Percentiles rank a stretch among this genome's conserved stretches.
Conservation (phyloP, 2,888 invertebrate genomes). For the Polyploca ridens region DNA sequence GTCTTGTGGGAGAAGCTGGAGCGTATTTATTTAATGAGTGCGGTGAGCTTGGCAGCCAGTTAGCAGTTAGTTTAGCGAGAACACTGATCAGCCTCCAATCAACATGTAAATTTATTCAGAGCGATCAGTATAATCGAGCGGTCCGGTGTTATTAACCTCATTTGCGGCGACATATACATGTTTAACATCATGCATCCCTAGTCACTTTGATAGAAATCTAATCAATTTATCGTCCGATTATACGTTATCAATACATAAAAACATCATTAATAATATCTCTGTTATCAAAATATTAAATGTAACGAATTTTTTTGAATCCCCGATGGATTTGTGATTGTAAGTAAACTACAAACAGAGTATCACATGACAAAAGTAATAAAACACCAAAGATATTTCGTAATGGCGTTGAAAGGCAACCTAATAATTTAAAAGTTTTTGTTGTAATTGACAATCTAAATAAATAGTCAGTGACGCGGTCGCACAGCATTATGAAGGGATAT, state of each 20-base stretch:
- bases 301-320: background rate
- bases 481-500: conserved; percentile 54
- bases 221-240: conserved; percentile 51
- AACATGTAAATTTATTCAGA: conserved; percentile 81
- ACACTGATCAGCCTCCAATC: conserved; percentile 73
- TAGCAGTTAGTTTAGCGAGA: conserved; percentile 69
- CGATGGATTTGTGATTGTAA: background rate
- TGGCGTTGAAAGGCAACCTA: conserved; percentile 1
- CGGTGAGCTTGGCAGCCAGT: conserved; percentile 57
- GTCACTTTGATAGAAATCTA: conserved; percentile 58
- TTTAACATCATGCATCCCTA: conserved; percentile 63
- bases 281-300: too few relatives aligned
- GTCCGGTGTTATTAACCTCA: conserved; percentile 76
- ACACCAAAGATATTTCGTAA: too few relatives aligned
- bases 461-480: conserved; percentile 38
- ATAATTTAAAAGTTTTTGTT: background rate
- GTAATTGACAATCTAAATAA: conserved; percentile 39
- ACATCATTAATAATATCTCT: conserved; percentile 14
- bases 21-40: conserved; percentile 48
- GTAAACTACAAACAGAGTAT: background rate
- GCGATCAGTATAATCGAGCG: conserved; percentile 75
- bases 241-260: conserved; percentile 27
- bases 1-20: conserved; percentile 36
- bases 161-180: conserved; percentile 65
- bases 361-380: background rate